These are phyloP conservation scores for Drosophila emarginata DNA, from an alignment of 2,888 invertebrate species.

Conservation along the genomic window DNA sequence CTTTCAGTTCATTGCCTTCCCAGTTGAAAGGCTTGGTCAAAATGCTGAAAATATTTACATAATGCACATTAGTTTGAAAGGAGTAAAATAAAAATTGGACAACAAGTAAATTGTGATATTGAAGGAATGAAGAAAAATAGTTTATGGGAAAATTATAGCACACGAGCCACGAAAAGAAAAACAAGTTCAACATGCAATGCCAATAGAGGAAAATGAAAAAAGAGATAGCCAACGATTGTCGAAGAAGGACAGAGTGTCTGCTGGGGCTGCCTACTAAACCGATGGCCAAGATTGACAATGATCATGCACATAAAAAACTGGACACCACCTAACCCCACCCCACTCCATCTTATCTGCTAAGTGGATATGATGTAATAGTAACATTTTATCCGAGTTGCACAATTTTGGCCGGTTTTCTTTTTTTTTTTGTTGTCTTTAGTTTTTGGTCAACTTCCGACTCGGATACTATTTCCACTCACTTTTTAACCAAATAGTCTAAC, in stretches of 20 bases:
- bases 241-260: conserved; percentile 22
- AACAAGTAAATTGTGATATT: conserved; percentile 17
- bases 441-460: conserved; percentile 64
- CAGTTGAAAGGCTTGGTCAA: conserved; percentile 83
- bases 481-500: conserved; percentile 85
- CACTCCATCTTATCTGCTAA: conserved; percentile 32
- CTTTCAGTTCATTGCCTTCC: conserved; percentile 86
- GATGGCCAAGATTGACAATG: conserved; percentile 73
- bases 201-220: conserved; percentile 1
- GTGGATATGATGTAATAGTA: conserved; percentile 69
- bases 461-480: conserved; percentile 82
- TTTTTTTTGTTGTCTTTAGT: neutral
- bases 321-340: conserved; percentile 20
- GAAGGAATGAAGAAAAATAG: neutral
- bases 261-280: conserved; percentile 68
- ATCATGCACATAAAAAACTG: conserved; percentile 50
- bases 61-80: conserved; percentile 21
- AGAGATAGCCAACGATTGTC: conserved; percentile 15
- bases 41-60: conserved; percentile 81
- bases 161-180: conserved; percentile 11
- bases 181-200: conserved; percentile 50
- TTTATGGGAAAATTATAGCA: conserved; percentile 22
- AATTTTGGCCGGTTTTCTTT: conserved; percentile 51
- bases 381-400: conserved; percentile 79
- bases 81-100: conserved; percentile 41